phyloP scores from a whole-genome alignment of 2,113 vertebrate species.

The Pandion haliaetus region DNA sequence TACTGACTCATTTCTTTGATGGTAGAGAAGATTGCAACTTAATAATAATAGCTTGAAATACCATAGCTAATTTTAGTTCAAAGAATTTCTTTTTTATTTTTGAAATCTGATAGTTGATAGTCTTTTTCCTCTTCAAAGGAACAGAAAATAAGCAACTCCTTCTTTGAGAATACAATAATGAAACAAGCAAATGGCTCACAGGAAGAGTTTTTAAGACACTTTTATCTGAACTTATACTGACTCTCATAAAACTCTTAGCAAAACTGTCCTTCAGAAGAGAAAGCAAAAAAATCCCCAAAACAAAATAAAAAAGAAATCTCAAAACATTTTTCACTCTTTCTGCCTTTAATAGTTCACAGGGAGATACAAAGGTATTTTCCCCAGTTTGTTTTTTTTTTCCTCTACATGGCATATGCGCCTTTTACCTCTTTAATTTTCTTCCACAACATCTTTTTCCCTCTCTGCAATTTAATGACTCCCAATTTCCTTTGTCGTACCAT shows the following conservation, averaged over 20 bases:
- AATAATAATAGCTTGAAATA: neutral
- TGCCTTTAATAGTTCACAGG: neutral
- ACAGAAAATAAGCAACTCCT: neutral
- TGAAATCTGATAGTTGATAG: neutral
- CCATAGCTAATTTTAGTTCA: constrained; percentile 24
- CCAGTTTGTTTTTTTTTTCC: neutral
- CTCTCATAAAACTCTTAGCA: neutral
- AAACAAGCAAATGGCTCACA: neutral
- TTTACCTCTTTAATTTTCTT: constrained; percentile 35
- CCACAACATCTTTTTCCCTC: neutral
- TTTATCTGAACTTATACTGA: neutral
- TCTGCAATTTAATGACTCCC: constrained; percentile 33
- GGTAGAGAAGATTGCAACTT: neutral
- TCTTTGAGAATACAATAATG: constrained; percentile 21
- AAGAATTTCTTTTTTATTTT: neutral
- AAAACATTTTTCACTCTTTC: neutral
- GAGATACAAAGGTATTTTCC: neutral
- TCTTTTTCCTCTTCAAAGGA: constrained; percentile 23
- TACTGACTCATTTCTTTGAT: neutral
- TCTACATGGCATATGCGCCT: neutral
- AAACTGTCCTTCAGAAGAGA: neutral
- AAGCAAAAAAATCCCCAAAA: neutral
- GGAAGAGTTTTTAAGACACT: neutral
- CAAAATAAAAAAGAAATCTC: neutral
- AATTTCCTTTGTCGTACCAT: constrained; percentile 29